Percentiles rank a stretch among this genome's conserved stretches.
These are phyloP conservation scores for Oplegnathus fasciatus DNA, from an alignment of 2,113 vertebrate species.

Conservation along the genomic window DNA sequence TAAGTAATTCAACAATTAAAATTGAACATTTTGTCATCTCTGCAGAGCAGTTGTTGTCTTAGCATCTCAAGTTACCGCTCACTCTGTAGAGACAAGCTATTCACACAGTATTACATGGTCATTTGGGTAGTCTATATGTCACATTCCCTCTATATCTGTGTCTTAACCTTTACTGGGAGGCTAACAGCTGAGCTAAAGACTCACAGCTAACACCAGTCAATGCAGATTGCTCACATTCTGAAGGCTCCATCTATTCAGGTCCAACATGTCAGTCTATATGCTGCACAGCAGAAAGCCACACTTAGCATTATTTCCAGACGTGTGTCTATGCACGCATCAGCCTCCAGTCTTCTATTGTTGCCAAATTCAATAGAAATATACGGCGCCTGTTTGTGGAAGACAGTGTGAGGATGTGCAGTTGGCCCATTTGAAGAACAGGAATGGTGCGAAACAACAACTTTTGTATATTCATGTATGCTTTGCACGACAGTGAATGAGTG, in stretches of 20 bases:
- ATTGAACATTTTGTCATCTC: not conserved
- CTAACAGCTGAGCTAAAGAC: constrained; percentile 61
- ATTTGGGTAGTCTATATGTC: constrained; percentile 13
- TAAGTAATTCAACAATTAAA: not conserved
- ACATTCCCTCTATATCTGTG: constrained; percentile 44
- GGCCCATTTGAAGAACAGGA: constrained; percentile 7
- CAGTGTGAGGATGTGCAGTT: not conserved
- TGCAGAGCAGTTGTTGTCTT: constrained; percentile 26
- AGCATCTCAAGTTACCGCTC: constrained; percentile 16
- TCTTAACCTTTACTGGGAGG: constrained; percentile 39
- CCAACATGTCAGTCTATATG: not conserved
- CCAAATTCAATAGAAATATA: constrained; percentile 21
- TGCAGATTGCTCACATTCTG: constrained; percentile 55
- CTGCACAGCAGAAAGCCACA: constrained; percentile 25
- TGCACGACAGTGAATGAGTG: constrained; percentile 4
- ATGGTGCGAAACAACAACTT: constrained; percentile 47
- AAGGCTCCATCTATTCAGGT: constrained; percentile 19
- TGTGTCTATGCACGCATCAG: not conserved
- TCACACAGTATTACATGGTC: constrained; percentile 6
- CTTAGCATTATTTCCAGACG: constrained; percentile 42
- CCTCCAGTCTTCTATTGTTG: not conserved
- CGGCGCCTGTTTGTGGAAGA: not conserved
- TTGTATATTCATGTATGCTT: constrained; percentile 29
- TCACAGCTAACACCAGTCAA: constrained; percentile 9
- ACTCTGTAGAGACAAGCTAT: constrained; percentile 4